Evolutionary conservation across 2,113 vertebrate species (phyloP), one percentile per base, ranked within the genome.

Genomic region (Lasiurus cinereus): DNA sequence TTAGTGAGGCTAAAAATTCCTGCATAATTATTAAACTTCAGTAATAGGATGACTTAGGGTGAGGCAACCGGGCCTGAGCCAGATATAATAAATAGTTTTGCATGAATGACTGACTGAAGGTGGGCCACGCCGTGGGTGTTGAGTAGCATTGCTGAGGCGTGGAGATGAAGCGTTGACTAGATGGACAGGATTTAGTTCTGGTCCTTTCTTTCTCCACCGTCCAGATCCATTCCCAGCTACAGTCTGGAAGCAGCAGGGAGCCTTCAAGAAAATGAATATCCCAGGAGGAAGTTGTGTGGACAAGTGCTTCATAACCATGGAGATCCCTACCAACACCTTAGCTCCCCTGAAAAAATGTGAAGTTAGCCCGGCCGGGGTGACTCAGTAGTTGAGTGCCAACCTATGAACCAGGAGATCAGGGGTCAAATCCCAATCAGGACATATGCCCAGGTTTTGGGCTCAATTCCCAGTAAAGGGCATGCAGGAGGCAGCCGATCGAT

Each of bases 71-170:
- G 56, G 24, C 48, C 74, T 59, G 79, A n/a, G 48, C 33, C 69
- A 43, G 33, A 8, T 3, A 0, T 33, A 21, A 48, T 22, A 48
- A 59, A 15, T 11, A 29, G n/a, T 6, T 80, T 8, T 11, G 24
- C 76, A 27, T 79, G 50, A 67, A 9, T 16, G 67, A 76, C 46
- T 59, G 2, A n/a, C 33, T 10, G 14, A 24, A 83, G 31, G 69
- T 1, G 39, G 72, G 13, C 27, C 19, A 18, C 0, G 0, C 59
- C 21, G 2, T 2, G 33, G 31, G 8, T 5, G 11, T 6, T 62
- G 29, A 54, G 70, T 8, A 18, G 52, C 31, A 22, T 12, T 0
- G 18, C 3, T 16, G 64, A 91, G 69, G 27, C 31, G 56, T 9
- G 31, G n/a, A 83, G 24, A 24, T 48, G 50, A 52, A 22, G 24